Evolutionary conservation across 1,140 invertebrate genomes (phyloP).

Genomic region (Oreohelix idahoensis): DNA sequence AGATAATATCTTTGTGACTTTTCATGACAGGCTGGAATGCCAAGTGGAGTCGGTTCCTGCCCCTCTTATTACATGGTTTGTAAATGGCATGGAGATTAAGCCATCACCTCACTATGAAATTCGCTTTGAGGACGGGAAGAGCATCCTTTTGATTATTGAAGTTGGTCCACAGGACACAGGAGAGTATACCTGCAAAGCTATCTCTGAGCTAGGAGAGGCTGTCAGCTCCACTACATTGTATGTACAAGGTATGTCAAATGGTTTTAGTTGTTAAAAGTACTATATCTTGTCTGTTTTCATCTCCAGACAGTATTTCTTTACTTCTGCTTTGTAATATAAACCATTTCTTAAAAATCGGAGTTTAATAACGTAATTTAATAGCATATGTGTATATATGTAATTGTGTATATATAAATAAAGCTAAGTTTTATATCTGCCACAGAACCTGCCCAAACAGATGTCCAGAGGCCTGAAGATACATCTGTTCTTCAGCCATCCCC

Average conservation of each 20-base stretch:
- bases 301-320: too few relatives aligned
- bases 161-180: conserved; percentile 95
- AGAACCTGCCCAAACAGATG: conserved; percentile 64
- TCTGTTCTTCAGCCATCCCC: conserved; percentile 55
- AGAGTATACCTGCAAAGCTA: conserved; percentile 93
- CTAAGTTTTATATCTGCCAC: too few relatives aligned
- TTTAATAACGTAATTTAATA: too few relatives aligned
- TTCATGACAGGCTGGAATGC: conserved; percentile 67
- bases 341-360: too few relatives aligned
- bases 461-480: conserved; percentile 44
- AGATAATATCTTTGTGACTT: too few relatives aligned
- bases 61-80: conserved; percentile 70
- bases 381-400: too few relatives aligned
- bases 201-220: conserved; percentile 90
- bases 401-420: too few relatives aligned
- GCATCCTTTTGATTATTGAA: conserved; percentile 78
- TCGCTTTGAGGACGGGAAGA: conserved; percentile 66
- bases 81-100: conserved; percentile 71
- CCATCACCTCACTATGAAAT: conserved; percentile 72
- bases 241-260: conserved; percentile 67
- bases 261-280: not conserved
- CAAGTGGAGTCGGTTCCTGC: conserved; percentile 67
- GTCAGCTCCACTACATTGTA: conserved; percentile 69
- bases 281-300: not conserved
- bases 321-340: too few relatives aligned